phyloP scores from a whole-genome alignment of 1,140 invertebrate species.

The Liolophura sinensis region DNA sequence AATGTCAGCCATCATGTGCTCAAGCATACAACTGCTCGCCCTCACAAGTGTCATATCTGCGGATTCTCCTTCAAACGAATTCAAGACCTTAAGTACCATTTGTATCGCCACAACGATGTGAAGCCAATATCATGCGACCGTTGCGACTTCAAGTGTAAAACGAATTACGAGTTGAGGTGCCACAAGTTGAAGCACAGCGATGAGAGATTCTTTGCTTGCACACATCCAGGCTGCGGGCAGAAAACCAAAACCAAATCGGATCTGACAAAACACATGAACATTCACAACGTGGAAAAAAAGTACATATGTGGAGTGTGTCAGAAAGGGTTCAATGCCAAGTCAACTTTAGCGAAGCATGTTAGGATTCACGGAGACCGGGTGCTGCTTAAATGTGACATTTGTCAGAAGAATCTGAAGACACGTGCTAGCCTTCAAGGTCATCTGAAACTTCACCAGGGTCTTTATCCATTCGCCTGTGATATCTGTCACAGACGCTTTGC shows the following conservation, averaged over 20 bases:
- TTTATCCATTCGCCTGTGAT: constrained; percentile 30
- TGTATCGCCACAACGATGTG: constrained; percentile 30
- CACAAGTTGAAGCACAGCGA: constrained; percentile 35
- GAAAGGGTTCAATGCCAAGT: constrained; percentile 27
- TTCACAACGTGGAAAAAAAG: constrained; percentile 19
- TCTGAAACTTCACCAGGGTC: constrained; percentile 25
- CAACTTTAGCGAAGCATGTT: constrained; percentile 26
- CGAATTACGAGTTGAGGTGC: constrained; percentile 34
- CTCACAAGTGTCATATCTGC: constrained; percentile 29
- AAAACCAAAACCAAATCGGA: constrained; percentile 36
- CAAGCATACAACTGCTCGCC: constrained; percentile 25
- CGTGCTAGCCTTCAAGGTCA: constrained; percentile 28
- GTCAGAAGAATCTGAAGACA: constrained; percentile 27
- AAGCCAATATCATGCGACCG: constrained; percentile 34
- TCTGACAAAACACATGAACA: constrained; percentile 32
- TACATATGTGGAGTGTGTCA: constrained; percentile 29
- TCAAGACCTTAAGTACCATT: constrained; percentile 29
- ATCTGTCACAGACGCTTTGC: constrained; percentile 26
- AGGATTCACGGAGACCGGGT: constrained; percentile 25
- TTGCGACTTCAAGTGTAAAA: constrained; percentile 39
- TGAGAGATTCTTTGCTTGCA: constrained; percentile 29
- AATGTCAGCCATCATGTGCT: constrained; percentile 28
- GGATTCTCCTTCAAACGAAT: constrained; percentile 25
- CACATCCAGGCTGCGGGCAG: constrained; percentile 29
- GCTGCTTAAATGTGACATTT: constrained; percentile 29